Evolutionary conservation across 2,888 invertebrate genomes (phyloP), one percentile per base, ranked within the genome.

Genomic region (Philhelius pedissequus): DNA sequence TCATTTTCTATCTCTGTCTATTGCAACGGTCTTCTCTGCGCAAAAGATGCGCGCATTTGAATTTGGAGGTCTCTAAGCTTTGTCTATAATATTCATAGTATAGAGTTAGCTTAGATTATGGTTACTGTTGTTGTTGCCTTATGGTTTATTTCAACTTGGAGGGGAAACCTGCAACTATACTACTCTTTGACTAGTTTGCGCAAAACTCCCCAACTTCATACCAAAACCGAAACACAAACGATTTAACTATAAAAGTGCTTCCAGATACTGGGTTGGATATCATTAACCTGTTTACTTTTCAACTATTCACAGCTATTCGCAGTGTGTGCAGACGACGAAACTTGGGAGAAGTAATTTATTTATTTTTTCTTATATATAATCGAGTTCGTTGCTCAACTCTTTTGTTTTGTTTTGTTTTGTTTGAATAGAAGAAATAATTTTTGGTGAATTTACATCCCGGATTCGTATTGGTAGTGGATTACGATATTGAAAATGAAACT

Each of bases 241-340:
- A 75, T 87, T 87, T 87, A 88, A 89, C 89, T 91, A 91, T 91
- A 91, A 90, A 91, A 91, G 90, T 90, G 88, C 88, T 89, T 88
- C 87, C 88, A 87, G 87, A 87, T 87, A 88, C 88, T 89, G 87
- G 88, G 89, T 88, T 88, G 89, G 88, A 87, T 89, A 91, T 91
- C 91, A 91, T 91, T 91, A 90, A 91, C 88, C 89, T 89, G 91
- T 91, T 91, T 90, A 90, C 91, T 90, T 89, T 88, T 87, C 88
- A 89, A 88, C 89, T 87, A 89, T 88, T 87, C 88, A 88, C 87
- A 87, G 84, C 87, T 86, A 86, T 32, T 56, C n/a, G 86, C 86
- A 83, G 27, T 43, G 62, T 43, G 82, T 76, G 68, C 69, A 68
- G 68, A 68, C 79, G 30, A 62, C 62, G 62, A 62, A 62, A 60